Evolutionary conservation across 1,140 invertebrate genomes (phyloP).

Genomic region (Sarcophaga bullata): DNA sequence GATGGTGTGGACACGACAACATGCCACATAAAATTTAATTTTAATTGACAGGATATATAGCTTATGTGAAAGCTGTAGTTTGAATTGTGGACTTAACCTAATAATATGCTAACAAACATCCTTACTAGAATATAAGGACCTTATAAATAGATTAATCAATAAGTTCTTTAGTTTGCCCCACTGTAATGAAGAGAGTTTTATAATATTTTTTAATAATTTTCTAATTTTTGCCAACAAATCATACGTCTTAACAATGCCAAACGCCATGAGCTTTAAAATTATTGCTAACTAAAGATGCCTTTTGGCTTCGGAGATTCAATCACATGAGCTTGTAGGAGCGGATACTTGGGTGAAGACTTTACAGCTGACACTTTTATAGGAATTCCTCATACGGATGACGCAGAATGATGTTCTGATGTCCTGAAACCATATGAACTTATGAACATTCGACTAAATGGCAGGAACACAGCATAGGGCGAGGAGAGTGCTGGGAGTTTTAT

Average conservation of each 20-base stretch:
- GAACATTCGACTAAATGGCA: neutral
- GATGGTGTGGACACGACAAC: no score
- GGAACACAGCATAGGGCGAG: neutral
- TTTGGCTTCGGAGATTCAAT: neutral
- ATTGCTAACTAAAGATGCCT: neutral
- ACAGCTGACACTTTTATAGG: conserved; percentile 37
- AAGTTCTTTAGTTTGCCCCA: neutral
- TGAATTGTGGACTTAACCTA: no score
- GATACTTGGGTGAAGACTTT: conserved; percentile 30
- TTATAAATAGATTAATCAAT: no score
- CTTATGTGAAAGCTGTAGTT: no score
- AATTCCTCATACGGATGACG: conserved; percentile 10
- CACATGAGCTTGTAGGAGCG: neutral
- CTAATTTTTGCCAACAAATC: conserved; percentile 15
- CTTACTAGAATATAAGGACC: no score
- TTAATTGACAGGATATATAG: no score
- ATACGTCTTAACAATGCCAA: neutral
- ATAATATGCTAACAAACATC: neutral
- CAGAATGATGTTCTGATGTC: neutral
- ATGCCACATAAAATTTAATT: no score
- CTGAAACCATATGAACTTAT: neutral
- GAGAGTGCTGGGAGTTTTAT: conserved; percentile 34
- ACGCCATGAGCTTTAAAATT: neutral
- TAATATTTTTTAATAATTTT: conserved; percentile 40
- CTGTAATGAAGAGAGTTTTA: conserved; percentile 2